These are phyloP conservation scores for Mustelus asterias DNA, from an alignment of 2,113 vertebrate genomes.

Conservation along the genomic window DNA sequence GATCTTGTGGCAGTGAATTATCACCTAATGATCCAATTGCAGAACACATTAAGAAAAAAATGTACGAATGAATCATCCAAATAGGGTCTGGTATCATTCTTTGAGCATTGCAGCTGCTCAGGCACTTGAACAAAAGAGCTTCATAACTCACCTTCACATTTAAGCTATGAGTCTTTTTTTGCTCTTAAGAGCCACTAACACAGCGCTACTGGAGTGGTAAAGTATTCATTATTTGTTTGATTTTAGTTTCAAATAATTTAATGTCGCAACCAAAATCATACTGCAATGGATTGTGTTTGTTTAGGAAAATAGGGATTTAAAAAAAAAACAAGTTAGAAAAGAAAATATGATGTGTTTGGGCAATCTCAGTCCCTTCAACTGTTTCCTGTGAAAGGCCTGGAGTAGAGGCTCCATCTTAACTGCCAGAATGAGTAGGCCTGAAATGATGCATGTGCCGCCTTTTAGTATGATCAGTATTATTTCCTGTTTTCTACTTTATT, in stretches of 20 bases:
- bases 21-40: constrained; percentile 16
- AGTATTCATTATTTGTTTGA: not conserved
- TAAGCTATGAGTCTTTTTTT: not conserved
- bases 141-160: not conserved
- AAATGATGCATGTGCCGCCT: not conserved
- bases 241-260: not conserved
- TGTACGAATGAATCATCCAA: not conserved
- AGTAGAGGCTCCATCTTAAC: not conserved
- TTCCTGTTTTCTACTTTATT: not conserved
- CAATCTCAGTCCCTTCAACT: not conserved
- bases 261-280: not conserved
- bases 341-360: not conserved
- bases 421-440: not conserved
- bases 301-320: not conserved
- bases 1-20: not conserved
- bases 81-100: not conserved
- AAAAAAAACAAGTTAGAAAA: not conserved
- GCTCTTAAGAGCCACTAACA: not conserved
- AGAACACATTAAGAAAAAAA: not conserved
- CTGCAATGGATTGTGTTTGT: not conserved
- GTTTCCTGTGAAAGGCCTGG: not conserved
- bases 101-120: not conserved
- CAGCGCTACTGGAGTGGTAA: not conserved
- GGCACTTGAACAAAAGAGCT: not conserved
- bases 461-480: not conserved